phyloP scores from a whole-genome alignment of 2,888 invertebrate species.

The Patella caerulea region DNA sequence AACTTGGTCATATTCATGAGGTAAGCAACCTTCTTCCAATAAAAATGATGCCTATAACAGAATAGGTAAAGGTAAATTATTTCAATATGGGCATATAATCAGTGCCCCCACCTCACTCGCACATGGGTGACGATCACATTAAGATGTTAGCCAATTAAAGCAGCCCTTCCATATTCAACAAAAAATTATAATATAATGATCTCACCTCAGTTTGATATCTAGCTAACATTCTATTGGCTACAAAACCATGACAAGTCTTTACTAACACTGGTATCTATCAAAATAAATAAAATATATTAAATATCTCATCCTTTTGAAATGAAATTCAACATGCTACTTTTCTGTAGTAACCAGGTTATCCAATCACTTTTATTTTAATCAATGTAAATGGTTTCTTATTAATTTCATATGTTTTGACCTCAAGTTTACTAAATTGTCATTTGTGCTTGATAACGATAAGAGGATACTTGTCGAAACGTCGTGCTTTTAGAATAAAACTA shows the following conservation, averaged over 20 bases:
- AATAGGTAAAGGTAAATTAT: not conserved
- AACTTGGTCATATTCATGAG: slow-evolving; percentile 53
- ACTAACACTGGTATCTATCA: slow-evolving; percentile 63
- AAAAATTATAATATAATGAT: not conserved
- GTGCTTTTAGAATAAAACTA: too few species aligned
- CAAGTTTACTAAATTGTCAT: too few species aligned
- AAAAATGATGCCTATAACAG: not conserved
- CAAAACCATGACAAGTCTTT: slow-evolving; percentile 63
- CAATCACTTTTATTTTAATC: too few species aligned
- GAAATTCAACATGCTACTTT: too few species aligned
- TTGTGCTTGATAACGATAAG: too few species aligned
- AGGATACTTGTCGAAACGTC: too few species aligned
- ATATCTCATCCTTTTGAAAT: not conserved
- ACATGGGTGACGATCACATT: too few species aligned
- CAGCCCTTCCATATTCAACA: too few species aligned
- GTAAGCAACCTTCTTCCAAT: slow-evolving; percentile 62
- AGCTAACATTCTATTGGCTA: slow-evolving; percentile 61
- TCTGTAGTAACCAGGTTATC: too few species aligned
- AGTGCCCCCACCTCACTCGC: not conserved
- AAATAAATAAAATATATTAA: not conserved
- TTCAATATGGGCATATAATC: not conserved
- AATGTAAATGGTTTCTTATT: too few species aligned
- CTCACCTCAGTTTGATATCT: slow-evolving; percentile 53
- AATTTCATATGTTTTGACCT: too few species aligned
- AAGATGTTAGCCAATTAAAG: too few species aligned